Evolutionary conservation across 2,113 vertebrate species (phyloP).

Genomic region (Recurvirostra avosetta): DNA sequence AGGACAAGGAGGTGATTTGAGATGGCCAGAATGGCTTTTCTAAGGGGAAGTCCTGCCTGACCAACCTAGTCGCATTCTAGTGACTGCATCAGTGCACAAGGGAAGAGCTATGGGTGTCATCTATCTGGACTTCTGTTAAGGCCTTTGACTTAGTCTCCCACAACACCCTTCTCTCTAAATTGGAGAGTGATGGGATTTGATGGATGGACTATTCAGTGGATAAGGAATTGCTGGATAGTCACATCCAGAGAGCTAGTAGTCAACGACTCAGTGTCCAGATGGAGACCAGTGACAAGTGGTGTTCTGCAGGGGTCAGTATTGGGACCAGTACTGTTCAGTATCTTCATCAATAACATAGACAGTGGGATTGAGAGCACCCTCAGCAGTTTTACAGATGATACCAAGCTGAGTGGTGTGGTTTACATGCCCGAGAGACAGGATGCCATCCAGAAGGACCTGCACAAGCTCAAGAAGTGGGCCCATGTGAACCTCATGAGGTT

Average conservation of each 20-base stretch:
- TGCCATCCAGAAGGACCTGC: neutral
- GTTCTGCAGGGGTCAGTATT: rapidly evolving
- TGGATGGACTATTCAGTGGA: neutral
- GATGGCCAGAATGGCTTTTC: neutral
- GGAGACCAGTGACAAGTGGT: neutral
- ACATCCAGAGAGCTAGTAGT: neutral
- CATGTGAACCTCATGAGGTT: neutral
- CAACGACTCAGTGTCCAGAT: neutral
- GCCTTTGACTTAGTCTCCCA: neutral
- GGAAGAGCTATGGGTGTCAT: neutral
- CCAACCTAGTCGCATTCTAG: neutral
- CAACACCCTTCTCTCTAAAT: neutral
- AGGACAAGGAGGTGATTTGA: neutral
- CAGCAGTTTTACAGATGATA: neutral
- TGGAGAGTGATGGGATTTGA: neutral
- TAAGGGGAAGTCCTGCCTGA: neutral
- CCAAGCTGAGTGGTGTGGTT: neutral
- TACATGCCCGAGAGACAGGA: too few species aligned
- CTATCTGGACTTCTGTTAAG: neutral
- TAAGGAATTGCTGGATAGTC: neutral
- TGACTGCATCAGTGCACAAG: neutral
- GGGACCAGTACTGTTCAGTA: neutral
- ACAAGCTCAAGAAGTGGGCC: neutral
- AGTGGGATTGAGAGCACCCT: neutral
- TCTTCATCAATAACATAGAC: neutral